Evolutionary conservation across 2,113 vertebrate species (phyloP), one percentile per base, ranked within the genome.

Genomic region (Brachypteracias leptosomus): DNA sequence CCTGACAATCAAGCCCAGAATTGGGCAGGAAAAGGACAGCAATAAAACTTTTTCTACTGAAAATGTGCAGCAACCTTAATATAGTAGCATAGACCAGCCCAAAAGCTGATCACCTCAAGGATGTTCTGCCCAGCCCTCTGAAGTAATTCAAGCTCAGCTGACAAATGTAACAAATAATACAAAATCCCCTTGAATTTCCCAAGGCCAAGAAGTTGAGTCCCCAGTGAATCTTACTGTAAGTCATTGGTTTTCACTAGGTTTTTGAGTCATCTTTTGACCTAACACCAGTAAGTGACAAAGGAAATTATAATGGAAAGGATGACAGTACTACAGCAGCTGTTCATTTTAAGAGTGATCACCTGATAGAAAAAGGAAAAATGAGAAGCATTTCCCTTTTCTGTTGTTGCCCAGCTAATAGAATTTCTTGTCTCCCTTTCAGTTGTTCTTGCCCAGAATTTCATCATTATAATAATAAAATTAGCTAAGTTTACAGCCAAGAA

Each of bases 341-440:
- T 73, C 51, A 24, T 88, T 95, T 90, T 66, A 87, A 85, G 52
- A 71, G 15, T 20, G 46, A 62, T 54, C 79, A 80, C 42, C 71
- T 91, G 44, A 85, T 36, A 85, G 29, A 89, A 91, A 93, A 83
- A 66, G 44, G 31, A 85, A 85, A 83, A 95, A 85, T 76, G 18
- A 90, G 36, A 78, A 83, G 18, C 36, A 51, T 94, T 95, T 94
- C n/a, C 54, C 17, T 79, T 82, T 88, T 94, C 40, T 92, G 75
- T 85, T 88, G 40, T 54, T 83, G 46, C 19, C 31, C 51, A 83
- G 63, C 31, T 74, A 59, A 77, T 21, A 92, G 25, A 94, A 85
- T 86, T 88, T 86, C 72, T 96, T 85, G 10, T 87, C 51, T 89
- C 42, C 13, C 13, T 93, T 85, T 91, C 57, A 88, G 29, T 38